phyloP scores from a whole-genome alignment of 2,797 vertebrate species.

The Sebastes vulpes region DNA sequence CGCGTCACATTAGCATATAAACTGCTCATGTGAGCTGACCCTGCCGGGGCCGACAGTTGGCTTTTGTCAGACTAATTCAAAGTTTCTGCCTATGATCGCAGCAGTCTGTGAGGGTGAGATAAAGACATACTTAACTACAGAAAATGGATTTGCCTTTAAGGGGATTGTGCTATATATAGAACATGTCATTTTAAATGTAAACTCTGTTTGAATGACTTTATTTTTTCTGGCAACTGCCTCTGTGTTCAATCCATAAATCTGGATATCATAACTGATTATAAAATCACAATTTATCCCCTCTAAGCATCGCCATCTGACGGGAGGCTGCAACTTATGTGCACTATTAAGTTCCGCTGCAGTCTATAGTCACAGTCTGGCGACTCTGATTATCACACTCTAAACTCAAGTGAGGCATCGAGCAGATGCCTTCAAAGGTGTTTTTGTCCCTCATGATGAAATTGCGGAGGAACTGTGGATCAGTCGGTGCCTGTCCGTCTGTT shows the following conservation, averaged over 20 bases:
- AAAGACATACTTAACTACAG: conserved; percentile 26
- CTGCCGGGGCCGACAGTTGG: not conserved
- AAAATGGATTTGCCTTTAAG: conserved; percentile 11
- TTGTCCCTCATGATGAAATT: conserved; percentile 40
- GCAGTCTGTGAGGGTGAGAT: conserved; percentile 14
- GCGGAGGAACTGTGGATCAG: conserved; percentile 32
- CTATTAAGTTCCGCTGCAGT: conserved; percentile 7
- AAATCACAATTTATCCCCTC: conserved; percentile 33
- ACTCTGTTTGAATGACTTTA: not conserved
- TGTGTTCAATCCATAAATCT: not conserved
- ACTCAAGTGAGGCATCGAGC: conserved; percentile 27
- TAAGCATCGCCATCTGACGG: conserved; percentile 45
- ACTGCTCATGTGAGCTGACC: conserved; percentile 37
- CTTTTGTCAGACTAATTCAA: conserved; percentile 32
- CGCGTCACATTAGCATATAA: conserved; percentile 52
- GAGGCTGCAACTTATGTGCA: conserved; percentile 18
- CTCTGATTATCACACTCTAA: conserved; percentile 35
- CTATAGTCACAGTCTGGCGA: conserved; percentile 17
- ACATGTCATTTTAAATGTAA: conserved; percentile 2
- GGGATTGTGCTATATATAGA: not conserved
- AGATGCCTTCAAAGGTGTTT: conserved; percentile 69
- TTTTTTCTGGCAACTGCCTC: not conserved
- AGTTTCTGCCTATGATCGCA: conserved; percentile 25
- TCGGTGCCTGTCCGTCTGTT: conserved; percentile 59
- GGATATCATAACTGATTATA: conserved; percentile 6